A percentile compares a stretch with the other conserved stretches of the same genome.
Conservation (phyloP, 2,113 vertebrate species). For the Montifringilla adamsi region DNA sequence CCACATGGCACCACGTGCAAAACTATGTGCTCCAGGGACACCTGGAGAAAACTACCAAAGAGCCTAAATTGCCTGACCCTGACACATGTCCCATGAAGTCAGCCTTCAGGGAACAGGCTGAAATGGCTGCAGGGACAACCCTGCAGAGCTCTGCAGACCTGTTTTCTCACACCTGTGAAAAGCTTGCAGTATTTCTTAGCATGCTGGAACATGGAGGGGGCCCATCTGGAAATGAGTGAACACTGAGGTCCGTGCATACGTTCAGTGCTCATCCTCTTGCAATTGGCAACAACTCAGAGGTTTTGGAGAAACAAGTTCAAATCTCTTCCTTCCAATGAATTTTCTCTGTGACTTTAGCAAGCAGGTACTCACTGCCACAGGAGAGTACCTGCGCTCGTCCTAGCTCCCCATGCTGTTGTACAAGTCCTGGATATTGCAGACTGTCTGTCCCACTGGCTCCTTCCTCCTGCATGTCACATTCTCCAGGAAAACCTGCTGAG, state of each 20-base stretch:
- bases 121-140: background rate
- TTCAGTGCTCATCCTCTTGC: background rate
- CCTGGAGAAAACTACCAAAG: background rate
- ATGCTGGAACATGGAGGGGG: fast-evolving
- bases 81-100: background rate
- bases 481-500: background rate
- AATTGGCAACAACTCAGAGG: background rate
- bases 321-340: background rate
- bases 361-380: background rate
- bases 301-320: background rate
- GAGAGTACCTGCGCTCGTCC: background rate
- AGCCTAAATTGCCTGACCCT: background rate
- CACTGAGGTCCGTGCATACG: fast-evolving
- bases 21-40: fast-evolving
- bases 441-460: background rate
- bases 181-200: background rate
- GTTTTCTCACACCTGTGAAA: background rate
- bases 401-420: fast-evolving
- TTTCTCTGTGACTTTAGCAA: background rate
- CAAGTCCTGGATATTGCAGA: background rate
- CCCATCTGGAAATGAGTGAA: background rate
- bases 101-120: fast-evolving
- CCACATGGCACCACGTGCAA: background rate
- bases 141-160: background rate
- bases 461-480: background rate